phyloP scores from a whole-genome alignment of 2,113 vertebrate genomes.

The Bostrychus sinensis region DNA sequence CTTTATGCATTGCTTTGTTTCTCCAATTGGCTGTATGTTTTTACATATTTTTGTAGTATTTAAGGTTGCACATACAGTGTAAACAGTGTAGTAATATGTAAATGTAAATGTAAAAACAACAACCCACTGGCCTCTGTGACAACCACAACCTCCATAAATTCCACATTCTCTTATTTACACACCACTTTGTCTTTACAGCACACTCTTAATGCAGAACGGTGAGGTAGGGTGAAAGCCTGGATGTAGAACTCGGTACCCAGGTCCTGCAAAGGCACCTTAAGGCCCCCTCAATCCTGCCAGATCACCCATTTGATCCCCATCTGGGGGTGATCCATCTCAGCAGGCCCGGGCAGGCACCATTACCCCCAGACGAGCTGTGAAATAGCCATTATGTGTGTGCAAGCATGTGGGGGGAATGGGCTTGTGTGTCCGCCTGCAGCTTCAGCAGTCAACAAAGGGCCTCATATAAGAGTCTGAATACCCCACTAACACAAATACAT shows the following conservation, averaged over 20 bases:
- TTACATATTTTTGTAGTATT: no score
- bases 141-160: constrained; percentile 37
- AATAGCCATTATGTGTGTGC: constrained; percentile 77
- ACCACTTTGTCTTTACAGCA: constrained; percentile 9
- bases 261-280: constrained; percentile 58
- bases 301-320: constrained; percentile 76
- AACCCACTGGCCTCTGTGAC: neutral
- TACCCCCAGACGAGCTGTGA: constrained; percentile 77
- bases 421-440: constrained; percentile 45
- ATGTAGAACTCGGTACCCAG: constrained; percentile 42
- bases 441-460: constrained; percentile 59
- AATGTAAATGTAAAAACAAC: neutral
- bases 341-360: constrained; percentile 67
- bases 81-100: no score
- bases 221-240: constrained; percentile 4
- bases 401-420: constrained; percentile 66
- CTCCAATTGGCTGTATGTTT: no score
- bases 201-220: constrained; percentile 8
- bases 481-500: constrained; percentile 45
- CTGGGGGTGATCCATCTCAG: constrained; percentile 70
- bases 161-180: constrained; percentile 23
- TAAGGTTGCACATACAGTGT: no score
- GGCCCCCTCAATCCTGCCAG: constrained; percentile 67
- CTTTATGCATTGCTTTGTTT: no score
- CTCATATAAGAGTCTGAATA: constrained; percentile 48